Evolutionary conservation across 1,140 invertebrate genomes (phyloP).

Genomic region (Anastrepha obliqua): DNA sequence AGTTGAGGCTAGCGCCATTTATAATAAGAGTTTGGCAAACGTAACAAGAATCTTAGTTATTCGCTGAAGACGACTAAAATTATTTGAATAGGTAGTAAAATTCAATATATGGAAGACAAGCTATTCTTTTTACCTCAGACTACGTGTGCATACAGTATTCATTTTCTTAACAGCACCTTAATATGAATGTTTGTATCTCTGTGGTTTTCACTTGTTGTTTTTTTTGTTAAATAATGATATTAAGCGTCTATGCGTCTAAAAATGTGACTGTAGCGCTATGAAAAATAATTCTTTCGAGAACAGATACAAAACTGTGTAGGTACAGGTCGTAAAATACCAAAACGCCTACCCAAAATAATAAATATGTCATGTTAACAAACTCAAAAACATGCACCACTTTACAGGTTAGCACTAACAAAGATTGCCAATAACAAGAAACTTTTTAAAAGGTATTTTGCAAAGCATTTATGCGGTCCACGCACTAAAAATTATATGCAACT

Average conservation of each 20-base stretch:
- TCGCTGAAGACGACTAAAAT: no score
- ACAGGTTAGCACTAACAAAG: neutral
- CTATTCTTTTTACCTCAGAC: no score
- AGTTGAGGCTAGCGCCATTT: no score
- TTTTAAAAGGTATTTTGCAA: conserved; percentile 44
- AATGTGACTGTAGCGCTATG: no score
- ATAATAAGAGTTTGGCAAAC: no score
- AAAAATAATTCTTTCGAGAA: neutral
- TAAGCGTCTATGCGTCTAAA: no score
- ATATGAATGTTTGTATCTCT: neutral
- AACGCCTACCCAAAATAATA: conserved; percentile 31
- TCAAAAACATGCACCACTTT: conserved; percentile 11
- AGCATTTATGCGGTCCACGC: conserved; percentile 46
- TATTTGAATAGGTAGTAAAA: no score
- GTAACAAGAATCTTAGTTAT: no score
- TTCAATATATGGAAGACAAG: no score
- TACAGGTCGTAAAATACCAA: conserved; percentile 40
- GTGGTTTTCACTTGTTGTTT: neutral
- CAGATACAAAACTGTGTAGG: conserved; percentile 1
- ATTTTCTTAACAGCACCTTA: no score
- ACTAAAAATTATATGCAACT: conserved; percentile 40
- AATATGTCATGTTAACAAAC: conserved; percentile 40
- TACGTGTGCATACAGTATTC: no score
- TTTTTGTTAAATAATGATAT: no score
- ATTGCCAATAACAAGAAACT: conserved; percentile 17